Conservation (phyloP, 2,113 vertebrate genomes). For the Megaceryle maxima region DNA sequence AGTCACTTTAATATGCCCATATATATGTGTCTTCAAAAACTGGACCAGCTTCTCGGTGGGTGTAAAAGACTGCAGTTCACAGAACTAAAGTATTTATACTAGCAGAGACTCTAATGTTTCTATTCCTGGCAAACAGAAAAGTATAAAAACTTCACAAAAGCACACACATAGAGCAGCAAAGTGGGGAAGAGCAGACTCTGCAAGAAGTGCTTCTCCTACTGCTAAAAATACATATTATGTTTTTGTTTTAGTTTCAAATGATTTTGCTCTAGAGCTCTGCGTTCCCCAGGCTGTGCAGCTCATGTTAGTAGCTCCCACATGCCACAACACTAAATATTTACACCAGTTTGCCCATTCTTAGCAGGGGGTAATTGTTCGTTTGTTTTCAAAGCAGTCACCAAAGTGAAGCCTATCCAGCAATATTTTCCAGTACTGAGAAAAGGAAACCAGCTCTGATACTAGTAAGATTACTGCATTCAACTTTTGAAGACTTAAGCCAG, state of each 20-base stretch:
- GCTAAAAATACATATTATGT: background rate
- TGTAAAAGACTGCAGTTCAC: background rate
- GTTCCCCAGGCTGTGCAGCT: background rate
- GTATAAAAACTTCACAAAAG: background rate
- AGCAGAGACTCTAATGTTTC: background rate
- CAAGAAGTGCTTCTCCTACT: background rate
- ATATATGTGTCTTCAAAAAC: background rate
- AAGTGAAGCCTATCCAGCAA: background rate
- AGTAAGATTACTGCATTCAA: accelerated
- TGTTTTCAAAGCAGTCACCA: background rate
- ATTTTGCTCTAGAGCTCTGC: background rate
- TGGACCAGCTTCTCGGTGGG: slow-evolving; percentile 14
- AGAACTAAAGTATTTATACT: slow-evolving; percentile 8
- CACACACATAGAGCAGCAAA: background rate
- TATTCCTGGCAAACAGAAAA: slow-evolving; percentile 9
- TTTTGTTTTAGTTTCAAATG: background rate
- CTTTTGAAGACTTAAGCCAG: background rate
- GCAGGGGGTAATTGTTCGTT: background rate
- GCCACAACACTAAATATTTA: background rate
- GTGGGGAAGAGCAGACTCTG: background rate
- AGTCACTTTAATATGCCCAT: slow-evolving; percentile 32
- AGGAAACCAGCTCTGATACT: background rate
- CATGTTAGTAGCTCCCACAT: background rate
- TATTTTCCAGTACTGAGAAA: background rate
- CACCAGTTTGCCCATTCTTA: background rate